Evolutionary conservation across 92 coral and sea anemone species (phyloP), one percentile per base, ranked within the genome.

Genomic region (Heliopora coerulea): DNA sequence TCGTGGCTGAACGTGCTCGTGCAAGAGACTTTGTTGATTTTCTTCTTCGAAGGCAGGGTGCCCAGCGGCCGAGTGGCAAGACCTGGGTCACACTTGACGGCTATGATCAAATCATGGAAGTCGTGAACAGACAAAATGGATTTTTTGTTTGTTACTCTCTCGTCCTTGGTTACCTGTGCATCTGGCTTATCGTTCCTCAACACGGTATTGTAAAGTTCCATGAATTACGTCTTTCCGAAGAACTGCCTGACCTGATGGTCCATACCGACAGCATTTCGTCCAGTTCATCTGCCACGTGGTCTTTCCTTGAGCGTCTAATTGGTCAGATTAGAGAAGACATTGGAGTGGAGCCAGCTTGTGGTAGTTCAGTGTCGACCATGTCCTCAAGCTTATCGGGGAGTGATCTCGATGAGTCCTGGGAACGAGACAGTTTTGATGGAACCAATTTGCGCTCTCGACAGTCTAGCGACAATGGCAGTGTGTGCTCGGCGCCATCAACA

Each of bases 261-360:
- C 77, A 70, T 14, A 35, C 58, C 49, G 77, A 54, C 48, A 70
- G 50, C 77, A 49, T 62, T 52, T 29, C 12, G 28, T 33, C 77
- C 46, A 32, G 19, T 14, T 24, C 31, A 48, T 86, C 91, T 12
- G 90, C 78, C 49, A 63, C 87, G 34, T 78, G 85, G 26, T 79
- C 99, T 13, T 73, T 95, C 50, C 83, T 95, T 3, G 99, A 95
- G 74, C 82, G 91, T 15, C 86, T 83, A 75, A 95, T 95, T 85
- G 87, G 95, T 18, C 96, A 95, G 54, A 86, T 95, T 72, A 87
- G 99, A 12, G 99, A 95, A 30, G 93, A 96, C 28, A 65, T 95
- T 73, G 99, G 99, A 34, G 99, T 95, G 32, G 91, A 95, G 79
- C 99, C 96, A n/a, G 96, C 91, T 60, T 78, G 77, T 31, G 77